Percentiles rank a stretch among this genome's conserved stretches.
These are phyloP conservation scores for Tortricodes alternella DNA, from an alignment of 2,888 invertebrate species.

Conservation along the genomic window DNA sequence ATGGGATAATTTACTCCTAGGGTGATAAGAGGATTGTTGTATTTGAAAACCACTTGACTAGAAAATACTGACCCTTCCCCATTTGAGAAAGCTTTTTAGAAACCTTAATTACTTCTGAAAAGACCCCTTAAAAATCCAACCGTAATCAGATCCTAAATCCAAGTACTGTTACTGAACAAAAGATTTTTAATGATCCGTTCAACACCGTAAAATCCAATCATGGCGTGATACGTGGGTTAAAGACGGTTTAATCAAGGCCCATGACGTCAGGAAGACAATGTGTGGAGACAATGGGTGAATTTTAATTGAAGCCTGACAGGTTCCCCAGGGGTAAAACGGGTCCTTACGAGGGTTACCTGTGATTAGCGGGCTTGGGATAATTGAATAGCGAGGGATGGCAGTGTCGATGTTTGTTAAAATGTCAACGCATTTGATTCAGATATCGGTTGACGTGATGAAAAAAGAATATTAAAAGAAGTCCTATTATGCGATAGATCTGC, in stretches of 20 bases:
- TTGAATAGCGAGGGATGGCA: conserved; percentile 11
- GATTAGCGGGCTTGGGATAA: conserved; percentile 26
- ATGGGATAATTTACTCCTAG: too few species aligned
- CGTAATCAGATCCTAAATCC: too few species aligned
- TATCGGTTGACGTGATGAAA: not conserved
- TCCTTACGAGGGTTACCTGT: conserved; percentile 27
- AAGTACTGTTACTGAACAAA: too few species aligned
- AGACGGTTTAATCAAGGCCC: conserved; percentile 51
- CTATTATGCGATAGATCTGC: too few species aligned
- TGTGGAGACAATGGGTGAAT: conserved; percentile 53
- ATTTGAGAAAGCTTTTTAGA: too few species aligned
- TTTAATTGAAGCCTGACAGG: conserved; percentile 51
- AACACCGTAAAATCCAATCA: conserved; percentile 68
- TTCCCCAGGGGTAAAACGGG: conserved; percentile 31
- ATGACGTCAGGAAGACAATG: conserved; percentile 53
- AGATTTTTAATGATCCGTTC: too few species aligned
- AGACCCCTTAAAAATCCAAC: too few species aligned
- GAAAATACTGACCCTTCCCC: too few species aligned
- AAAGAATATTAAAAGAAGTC: not conserved
- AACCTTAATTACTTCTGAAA: too few species aligned
- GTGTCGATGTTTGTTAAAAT: not conserved
- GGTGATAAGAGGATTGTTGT: too few species aligned
- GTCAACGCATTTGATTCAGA: not conserved
- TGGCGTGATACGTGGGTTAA: conserved; percentile 50
- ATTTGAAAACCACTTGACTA: too few species aligned